phyloP scores from a whole-genome alignment of 2,113 vertebrate species.

The Lanius collurio region DNA sequence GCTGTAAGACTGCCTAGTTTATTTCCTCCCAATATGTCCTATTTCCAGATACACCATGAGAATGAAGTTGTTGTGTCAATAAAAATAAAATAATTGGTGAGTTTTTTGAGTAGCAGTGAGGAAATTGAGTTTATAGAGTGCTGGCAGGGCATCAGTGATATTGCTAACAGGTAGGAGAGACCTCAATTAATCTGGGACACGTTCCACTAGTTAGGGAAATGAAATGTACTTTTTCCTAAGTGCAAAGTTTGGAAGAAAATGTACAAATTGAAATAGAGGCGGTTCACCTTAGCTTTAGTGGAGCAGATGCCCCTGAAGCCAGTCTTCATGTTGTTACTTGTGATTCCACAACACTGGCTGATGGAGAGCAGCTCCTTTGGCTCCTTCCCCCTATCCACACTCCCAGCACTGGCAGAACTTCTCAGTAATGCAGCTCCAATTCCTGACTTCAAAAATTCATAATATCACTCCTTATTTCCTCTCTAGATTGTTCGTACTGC shows the following conservation, averaged over 20 bases:
- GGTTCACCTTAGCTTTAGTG: not conserved
- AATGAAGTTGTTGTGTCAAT: not conserved
- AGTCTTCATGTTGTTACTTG: not conserved
- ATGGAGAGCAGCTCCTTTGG: not conserved
- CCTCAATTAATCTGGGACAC: rapidly evolving
- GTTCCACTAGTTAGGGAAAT: not conserved
- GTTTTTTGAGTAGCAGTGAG: not conserved
- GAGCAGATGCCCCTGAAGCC: not conserved
- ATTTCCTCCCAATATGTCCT: rapidly evolving
- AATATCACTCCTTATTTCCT: not conserved
- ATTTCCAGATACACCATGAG: not conserved
- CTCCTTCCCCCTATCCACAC: not conserved
- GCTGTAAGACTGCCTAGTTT: not conserved
- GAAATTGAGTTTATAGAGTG: not conserved
- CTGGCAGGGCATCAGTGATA: not conserved
- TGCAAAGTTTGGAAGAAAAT: not conserved
- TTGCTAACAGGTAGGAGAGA: not conserved
- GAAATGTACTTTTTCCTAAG: not conserved
- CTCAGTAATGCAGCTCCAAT: not conserved
- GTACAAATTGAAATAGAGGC: not conserved
- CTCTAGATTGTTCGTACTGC: not conserved
- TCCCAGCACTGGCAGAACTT: not conserved
- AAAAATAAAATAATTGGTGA: not conserved
- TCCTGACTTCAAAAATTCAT: not conserved
- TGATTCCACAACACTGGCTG: not conserved